These are phyloP conservation scores for Notothenia rossii DNA, from an alignment of 2,113 vertebrate species.

Conservation along the genomic window DNA sequence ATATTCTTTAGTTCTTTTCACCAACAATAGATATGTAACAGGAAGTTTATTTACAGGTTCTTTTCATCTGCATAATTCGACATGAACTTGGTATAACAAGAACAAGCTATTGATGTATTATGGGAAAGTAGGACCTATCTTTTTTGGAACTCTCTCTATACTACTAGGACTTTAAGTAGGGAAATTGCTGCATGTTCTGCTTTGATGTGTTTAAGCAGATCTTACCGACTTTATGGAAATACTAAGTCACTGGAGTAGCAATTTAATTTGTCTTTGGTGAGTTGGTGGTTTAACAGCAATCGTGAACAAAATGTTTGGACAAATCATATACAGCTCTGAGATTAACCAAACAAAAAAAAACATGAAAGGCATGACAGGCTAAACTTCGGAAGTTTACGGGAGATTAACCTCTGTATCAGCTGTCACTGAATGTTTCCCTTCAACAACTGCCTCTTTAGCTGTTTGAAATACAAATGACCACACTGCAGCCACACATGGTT, in stretches of 20 bases:
- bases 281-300: no score
- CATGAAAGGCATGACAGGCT: not conserved
- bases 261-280: not conserved
- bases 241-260: not conserved
- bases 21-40: not conserved
- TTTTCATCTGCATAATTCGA: not conserved
- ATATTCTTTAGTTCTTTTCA: not conserved
- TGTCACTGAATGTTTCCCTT: slow-evolving; percentile 52
- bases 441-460: slow-evolving; percentile 54
- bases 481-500: slow-evolving; percentile 66
- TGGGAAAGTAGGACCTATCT: not conserved
- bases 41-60: not conserved
- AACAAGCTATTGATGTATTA: not conserved
- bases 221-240: not conserved
- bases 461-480: slow-evolving; percentile 74
- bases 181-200: not conserved
- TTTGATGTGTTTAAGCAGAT: not conserved
- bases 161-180: not conserved
- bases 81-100: not conserved
- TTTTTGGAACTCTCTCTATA: not conserved
- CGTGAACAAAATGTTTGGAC: not conserved
- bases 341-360: slow-evolving; percentile 33
- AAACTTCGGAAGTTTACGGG: not conserved
- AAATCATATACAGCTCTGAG: slow-evolving; percentile 19
- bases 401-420: slow-evolving; percentile 61